A percentile compares a stretch with the other conserved stretches of the same genome.
phyloP scores from a whole-genome alignment of 2,888 invertebrate species.

The Acronicta aceris region DNA sequence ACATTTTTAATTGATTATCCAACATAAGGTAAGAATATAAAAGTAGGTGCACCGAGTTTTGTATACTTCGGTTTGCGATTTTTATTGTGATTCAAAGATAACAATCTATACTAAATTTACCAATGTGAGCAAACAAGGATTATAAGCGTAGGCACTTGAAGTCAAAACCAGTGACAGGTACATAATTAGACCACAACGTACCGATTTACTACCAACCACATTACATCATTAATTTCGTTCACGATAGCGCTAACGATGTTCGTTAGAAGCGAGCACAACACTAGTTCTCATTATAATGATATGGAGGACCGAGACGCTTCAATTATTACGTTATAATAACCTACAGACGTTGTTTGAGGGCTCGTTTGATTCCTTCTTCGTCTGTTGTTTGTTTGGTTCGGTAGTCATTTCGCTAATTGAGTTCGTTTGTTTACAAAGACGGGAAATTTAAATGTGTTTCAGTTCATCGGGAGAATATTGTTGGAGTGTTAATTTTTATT shows the following conservation, averaged over 20 bases:
- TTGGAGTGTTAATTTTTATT: slow-evolving; percentile 35
- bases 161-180: slow-evolving; percentile 47
- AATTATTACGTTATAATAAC: slow-evolving; percentile 61
- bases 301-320: slow-evolving; percentile 47
- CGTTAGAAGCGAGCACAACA: slow-evolving; percentile 43
- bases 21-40: no score
- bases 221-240: slow-evolving; percentile 57
- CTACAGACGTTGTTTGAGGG: slow-evolving; percentile 40
- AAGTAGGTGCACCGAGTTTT: no score
- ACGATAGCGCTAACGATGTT: slow-evolving; percentile 54
- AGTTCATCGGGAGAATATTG: slow-evolving; percentile 35
- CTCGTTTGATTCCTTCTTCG: slow-evolving; percentile 42
- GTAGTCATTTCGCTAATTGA: slow-evolving; percentile 43
- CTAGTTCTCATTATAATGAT: slow-evolving; percentile 54
- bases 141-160: slow-evolving; percentile 34
- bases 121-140: slow-evolving; percentile 32
- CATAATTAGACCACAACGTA: slow-evolving; percentile 58
- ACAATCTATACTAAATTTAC: no score
- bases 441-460: slow-evolving; percentile 37
- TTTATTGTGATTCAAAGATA: no score
- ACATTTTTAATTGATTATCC: no score
- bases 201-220: slow-evolving; percentile 42
- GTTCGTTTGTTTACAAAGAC: slow-evolving; percentile 41
- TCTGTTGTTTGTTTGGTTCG: slow-evolving; percentile 40
- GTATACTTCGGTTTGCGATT: no score